Percentiles rank a stretch among this genome's conserved stretches.
These are phyloP conservation scores for Gadus macrocephalus DNA, from an alignment of 2,113 vertebrate genomes.

Conservation along the genomic window DNA sequence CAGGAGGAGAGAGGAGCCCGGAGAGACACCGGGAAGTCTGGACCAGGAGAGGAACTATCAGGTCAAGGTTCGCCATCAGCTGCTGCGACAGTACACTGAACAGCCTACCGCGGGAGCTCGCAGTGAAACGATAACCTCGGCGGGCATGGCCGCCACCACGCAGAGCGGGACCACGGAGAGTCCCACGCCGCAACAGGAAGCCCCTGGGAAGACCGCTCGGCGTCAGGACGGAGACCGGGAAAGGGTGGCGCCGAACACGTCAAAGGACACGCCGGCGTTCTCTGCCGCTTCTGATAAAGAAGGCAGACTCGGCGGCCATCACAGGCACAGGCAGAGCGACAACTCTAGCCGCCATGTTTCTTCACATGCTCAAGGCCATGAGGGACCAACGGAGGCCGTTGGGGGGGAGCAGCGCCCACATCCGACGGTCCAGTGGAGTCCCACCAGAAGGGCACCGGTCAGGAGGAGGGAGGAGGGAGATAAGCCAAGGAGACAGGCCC, in stretches of 20 bases:
- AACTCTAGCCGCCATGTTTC: background rate
- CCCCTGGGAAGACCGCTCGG: conserved; percentile 19
- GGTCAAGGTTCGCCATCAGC: conserved; percentile 16
- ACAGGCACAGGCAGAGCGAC: conserved; percentile 21
- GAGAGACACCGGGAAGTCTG: conserved; percentile 29
- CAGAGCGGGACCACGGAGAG: conserved; percentile 28
- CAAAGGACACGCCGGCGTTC: conserved; percentile 21
- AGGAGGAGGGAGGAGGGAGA: conserved; percentile 56
- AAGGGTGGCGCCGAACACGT: conserved; percentile 16
- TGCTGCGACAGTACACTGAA: conserved; percentile 7
- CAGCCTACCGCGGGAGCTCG: conserved; percentile 26
- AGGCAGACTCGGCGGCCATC: conserved; percentile 10
- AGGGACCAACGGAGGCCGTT: conserved; percentile 22
- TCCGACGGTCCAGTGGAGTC: conserved; percentile 59
- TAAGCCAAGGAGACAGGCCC: conserved; percentile 59
- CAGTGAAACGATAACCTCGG: conserved; percentile 31
- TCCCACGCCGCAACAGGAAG: conserved; percentile 36
- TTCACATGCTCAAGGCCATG: conserved; percentile 1
- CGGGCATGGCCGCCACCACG: conserved; percentile 32
- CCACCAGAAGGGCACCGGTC: conserved; percentile 60
- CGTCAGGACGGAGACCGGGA: conserved; percentile 30
- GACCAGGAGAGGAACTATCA: conserved; percentile 33
- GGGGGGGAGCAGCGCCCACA: conserved; percentile 27
- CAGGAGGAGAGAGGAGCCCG: conserved; percentile 47
- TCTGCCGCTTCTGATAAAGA: conserved; percentile 15